Conservation (phyloP, 1,140 invertebrate species). For the Trichonephila clavipes region DNA sequence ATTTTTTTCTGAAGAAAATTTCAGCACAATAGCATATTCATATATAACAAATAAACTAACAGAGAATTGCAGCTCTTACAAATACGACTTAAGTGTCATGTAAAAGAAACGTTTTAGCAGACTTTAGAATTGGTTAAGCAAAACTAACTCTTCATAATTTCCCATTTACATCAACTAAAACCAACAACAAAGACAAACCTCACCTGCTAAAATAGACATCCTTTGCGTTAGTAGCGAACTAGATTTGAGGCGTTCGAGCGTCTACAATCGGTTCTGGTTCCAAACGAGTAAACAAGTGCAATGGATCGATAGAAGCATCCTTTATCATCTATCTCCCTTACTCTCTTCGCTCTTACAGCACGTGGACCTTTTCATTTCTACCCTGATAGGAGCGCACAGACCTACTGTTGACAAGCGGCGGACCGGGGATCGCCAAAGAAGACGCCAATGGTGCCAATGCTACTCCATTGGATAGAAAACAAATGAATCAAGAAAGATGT, state of each 20-base stretch:
- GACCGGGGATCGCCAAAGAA: not conserved
- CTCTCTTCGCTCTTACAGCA: not conserved
- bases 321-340: constrained; percentile 10
- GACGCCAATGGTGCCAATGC: not conserved
- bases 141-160: no score
- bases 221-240: not conserved
- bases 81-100: no score
- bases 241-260: not conserved
- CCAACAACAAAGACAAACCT: not conserved
- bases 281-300: constrained; percentile 36
- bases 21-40: no score
- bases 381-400: not conserved
- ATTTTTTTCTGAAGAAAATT: no score
- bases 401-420: constrained; percentile 31
- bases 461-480: not conserved
- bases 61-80: no score
- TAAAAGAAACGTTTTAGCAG: no score
- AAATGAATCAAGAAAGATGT: not conserved
- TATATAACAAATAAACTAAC: no score
- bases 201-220: constrained; percentile 17
- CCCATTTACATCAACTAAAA: not conserved
- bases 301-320: constrained; percentile 3
- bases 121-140: no score
- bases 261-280: not conserved
- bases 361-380: constrained; percentile 45